Percentiles rank a stretch among this genome's conserved stretches.
Conservation (phyloP, 2,797 vertebrate species). For the Notoglanidium macrostoma region DNA sequence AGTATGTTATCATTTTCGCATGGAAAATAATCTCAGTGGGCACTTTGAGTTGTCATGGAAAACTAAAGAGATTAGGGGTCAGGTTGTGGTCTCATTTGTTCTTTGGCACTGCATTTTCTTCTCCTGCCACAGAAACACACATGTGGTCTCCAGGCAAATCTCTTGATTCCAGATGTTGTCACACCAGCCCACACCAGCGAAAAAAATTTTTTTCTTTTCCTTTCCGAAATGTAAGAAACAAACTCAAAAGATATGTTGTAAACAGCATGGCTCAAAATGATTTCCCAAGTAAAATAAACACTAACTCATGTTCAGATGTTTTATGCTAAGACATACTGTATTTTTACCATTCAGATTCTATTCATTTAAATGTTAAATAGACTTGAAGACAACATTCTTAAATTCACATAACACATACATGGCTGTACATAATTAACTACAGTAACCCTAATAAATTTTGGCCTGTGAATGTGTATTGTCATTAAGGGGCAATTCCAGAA, state of each 20-base stretch:
- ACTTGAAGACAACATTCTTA: not conserved
- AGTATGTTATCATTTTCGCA: constrained; percentile 1
- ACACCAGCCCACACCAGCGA: not conserved
- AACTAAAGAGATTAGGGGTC: constrained; percentile 17
- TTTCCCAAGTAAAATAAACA: not conserved
- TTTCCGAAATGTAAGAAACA: not conserved
- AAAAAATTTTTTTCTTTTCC: not conserved
- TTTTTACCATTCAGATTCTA: not conserved
- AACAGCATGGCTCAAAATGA: not conserved
- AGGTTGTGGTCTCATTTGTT: constrained; percentile 4
- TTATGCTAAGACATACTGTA: not conserved
- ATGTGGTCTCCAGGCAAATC: constrained; percentile 16
- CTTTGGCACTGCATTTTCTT: constrained; percentile 15
- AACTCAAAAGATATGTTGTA: not conserved
- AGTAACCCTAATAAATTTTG: not conserved
- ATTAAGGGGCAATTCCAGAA: not conserved
- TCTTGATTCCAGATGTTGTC: constrained; percentile 20
- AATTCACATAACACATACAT: not conserved
- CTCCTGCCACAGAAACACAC: constrained; percentile 22
- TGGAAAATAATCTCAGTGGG: constrained; percentile 16
- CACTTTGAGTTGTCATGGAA: constrained; percentile 37
- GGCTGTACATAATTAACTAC: too few relatives aligned
- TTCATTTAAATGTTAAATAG: not conserved
- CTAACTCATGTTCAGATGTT: not conserved
- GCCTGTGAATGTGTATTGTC: not conserved